phyloP scores from a whole-genome alignment of 2,888 invertebrate species.

The Apoda limacodes region DNA sequence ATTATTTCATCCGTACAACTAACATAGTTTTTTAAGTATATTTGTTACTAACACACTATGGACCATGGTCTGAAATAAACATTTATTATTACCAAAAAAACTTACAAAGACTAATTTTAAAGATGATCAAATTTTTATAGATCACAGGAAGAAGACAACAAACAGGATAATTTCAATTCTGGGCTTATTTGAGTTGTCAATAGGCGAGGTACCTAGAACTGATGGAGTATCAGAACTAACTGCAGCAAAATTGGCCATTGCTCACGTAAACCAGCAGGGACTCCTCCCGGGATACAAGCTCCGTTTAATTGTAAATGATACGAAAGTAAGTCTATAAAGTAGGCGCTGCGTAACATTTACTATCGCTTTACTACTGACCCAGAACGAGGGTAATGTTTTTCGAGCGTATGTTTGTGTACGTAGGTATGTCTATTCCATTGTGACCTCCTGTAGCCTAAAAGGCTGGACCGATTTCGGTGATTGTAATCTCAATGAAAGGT shows the following conservation, averaged over 20 bases:
- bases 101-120: too few species aligned
- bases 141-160: conserved; percentile 28
- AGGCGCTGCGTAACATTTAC: not conserved
- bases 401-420: too few species aligned
- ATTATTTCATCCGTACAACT: too few species aligned
- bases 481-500: too few species aligned
- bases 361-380: conserved; percentile 22
- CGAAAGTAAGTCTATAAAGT: conserved; percentile 75
- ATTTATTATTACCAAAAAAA: too few species aligned
- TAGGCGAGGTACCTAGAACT: conserved; percentile 71
- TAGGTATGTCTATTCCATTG: too few species aligned
- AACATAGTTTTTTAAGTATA: too few species aligned
- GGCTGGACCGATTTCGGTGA: not conserved
- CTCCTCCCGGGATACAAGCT: conserved; percentile 80
- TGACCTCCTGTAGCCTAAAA: too few species aligned
- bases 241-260: conserved; percentile 83
- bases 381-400: not conserved
- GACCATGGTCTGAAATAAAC: too few species aligned
- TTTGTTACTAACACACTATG: too few species aligned
- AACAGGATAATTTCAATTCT: conserved; percentile 74
- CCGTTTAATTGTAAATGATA: conserved; percentile 84
- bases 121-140: too few species aligned
- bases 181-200: conserved; percentile 84
- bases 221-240: conserved; percentile 81
- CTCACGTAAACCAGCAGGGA: conserved; percentile 79